These are phyloP conservation scores for Hyles vespertilio DNA, from an alignment of 1,140 invertebrate species.

Conservation along the genomic window DNA sequence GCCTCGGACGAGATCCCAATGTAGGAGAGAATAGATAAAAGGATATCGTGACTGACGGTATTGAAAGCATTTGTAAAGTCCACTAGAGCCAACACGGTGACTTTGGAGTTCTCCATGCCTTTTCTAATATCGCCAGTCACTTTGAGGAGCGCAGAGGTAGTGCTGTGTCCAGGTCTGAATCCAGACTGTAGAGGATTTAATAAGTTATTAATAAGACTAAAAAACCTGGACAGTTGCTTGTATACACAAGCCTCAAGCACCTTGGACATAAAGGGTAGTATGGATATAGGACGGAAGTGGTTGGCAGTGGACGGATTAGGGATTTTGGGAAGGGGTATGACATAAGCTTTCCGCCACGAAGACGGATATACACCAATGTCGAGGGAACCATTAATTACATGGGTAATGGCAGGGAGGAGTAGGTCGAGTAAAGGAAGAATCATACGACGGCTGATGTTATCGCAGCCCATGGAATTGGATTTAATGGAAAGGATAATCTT, in stretches of 20 bases:
- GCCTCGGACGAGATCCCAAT: no score
- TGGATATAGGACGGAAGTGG: no score
- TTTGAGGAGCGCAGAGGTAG: no score
- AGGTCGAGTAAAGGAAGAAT: conserved; percentile 5
- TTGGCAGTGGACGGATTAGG: no score
- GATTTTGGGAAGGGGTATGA: no score
- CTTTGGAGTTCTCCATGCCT: no score
- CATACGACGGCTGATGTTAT: conserved; percentile 7
- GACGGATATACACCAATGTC: background rate
- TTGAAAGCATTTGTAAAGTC: no score
- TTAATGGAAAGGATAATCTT: conserved; percentile 8
- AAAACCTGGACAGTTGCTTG: background rate
- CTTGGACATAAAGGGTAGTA: conserved; percentile 12
- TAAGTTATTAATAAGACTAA: background rate
- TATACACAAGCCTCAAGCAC: conserved; percentile 10
- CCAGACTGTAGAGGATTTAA: background rate
- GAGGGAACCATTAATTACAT: conserved; percentile 11
- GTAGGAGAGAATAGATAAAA: no score
- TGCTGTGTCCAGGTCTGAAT: background rate
- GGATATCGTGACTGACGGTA: no score
- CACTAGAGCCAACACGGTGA: no score
- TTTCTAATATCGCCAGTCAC: no score
- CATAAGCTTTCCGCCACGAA: background rate
- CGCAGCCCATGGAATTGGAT: conserved; percentile 5
- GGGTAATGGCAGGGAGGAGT: conserved; percentile 2